Evolutionary conservation across 2,113 vertebrate species (phyloP).

Genomic region (Tricholaema leucomelas): DNA sequence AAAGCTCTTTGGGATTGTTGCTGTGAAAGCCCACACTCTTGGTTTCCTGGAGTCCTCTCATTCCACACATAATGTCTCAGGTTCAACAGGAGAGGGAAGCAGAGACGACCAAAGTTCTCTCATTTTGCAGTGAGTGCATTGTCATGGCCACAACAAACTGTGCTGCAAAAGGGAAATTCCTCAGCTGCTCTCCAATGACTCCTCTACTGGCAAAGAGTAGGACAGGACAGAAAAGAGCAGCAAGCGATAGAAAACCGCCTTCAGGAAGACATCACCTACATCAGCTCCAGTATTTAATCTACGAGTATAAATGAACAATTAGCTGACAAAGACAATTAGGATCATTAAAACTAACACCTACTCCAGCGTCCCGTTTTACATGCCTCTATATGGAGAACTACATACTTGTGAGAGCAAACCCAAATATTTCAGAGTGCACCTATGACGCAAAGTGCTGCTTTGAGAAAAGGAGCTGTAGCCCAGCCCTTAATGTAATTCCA

Average conservation of each 20-base stretch:
- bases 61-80: background rate
- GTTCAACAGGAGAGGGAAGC: slow-evolving; percentile 2
- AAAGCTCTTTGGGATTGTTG: background rate
- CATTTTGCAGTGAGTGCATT: background rate
- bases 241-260: background rate
- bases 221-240: background rate
- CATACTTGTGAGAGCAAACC: background rate
- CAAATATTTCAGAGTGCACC: background rate
- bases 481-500: background rate
- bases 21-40: background rate
- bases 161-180: background rate
- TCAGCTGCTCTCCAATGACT: background rate
- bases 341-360: background rate
- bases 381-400: background rate
- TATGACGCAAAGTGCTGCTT: background rate
- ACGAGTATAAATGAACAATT: background rate
- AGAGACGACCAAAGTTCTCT: background rate
- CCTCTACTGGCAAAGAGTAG: background rate
- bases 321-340: background rate
- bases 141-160: background rate
- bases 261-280: background rate
- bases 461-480: background rate
- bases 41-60: background rate
- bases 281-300: background rate
- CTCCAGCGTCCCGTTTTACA: background rate